Evolutionary conservation across 2,797 vertebrate species (phyloP), one percentile per base, ranked within the genome.

Genomic region (Iguana delicatissima): DNA sequence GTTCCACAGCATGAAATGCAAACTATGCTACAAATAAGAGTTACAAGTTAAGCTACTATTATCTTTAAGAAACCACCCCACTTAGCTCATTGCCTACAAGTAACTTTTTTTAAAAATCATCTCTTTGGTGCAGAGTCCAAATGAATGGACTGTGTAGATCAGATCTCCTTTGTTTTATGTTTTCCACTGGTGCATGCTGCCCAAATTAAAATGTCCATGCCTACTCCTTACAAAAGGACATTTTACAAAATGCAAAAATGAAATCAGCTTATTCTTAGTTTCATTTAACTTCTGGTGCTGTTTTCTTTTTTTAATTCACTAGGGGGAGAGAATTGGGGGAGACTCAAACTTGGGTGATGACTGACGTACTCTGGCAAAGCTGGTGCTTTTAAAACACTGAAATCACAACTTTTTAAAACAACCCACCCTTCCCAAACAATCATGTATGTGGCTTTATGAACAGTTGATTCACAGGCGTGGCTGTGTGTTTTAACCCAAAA

Each of bases 221-320:
- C 35, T 77, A 20, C 3, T 18, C 80, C 67, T 87, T 0, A 26
- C 82, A 0, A 1, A 0, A 32, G 87, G 69, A 20, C 87, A 42
- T 64, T 92, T 89, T 92, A 84, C 22, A 91, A 89, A 92, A 55
- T 91, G 86, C 91, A 91, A 92, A 91, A 89, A 89, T 95, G 59
- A 88, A 84, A 67, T 59, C 90, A 85, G 6, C 91, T 92, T 95
- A 93, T 93, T 93, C 83, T 88, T 91, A 94, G 93, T 95, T 92
- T 89, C 85, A 91, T 94, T 96, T 92, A 93, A 42, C 76, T 94
- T 89, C 85, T 89, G 95, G 94, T 96, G 97, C 96, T 97, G 95
- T 95, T 94, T 77, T 46, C 73, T 94, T 93, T 94, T 87, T 55
- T 69, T 69, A 32, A 69, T 16, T 69, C 32, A 29, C 29, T 32